Conservation (phyloP, 1,140 invertebrate genomes). For the Trichogramma pretiosum region DNA sequence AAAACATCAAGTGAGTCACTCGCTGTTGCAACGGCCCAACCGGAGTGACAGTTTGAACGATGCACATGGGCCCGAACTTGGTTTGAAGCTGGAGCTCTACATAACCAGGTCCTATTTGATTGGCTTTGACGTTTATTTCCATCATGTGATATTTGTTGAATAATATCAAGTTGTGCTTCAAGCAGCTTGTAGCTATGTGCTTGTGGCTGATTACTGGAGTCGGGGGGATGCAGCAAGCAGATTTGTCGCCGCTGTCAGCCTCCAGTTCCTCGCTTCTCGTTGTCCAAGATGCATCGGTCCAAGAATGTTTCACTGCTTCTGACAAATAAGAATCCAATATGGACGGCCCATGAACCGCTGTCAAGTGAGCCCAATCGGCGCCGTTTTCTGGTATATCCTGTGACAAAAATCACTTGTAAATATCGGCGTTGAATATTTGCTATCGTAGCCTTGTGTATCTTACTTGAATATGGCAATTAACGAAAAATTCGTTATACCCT, state of each 20-base stretch:
- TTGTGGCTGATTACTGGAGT: constrained; percentile 22
- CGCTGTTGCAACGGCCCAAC: constrained; percentile 68
- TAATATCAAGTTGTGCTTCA: constrained; percentile 51
- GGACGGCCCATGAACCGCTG: constrained; percentile 59
- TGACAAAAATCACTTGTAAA: too few species aligned
- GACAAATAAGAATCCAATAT: constrained; percentile 49
- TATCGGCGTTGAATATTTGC: too few species aligned
- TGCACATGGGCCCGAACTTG: constrained; percentile 52
- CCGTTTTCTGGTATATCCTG: constrained; percentile 91
- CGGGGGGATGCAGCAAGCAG: constrained; percentile 2
- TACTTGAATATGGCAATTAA: constrained; percentile 66
- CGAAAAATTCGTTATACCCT: constrained; percentile 67
- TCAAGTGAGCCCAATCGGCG: constrained; percentile 73
- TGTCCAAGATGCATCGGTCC: constrained; percentile 32
- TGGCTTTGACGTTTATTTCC: constrained; percentile 47
- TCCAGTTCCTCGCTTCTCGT: constrained; percentile 8
- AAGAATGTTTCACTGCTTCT: constrained; percentile 29
- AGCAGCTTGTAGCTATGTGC: constrained; percentile 53
- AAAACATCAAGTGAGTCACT: constrained; percentile 69
- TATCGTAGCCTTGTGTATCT: too few species aligned
- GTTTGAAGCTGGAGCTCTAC: constrained; percentile 62
- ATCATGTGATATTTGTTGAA: constrained; percentile 49
- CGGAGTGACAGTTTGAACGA: constrained; percentile 74
- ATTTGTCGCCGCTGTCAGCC: neutral
- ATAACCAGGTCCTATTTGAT: constrained; percentile 72